Conservation (phyloP, 2,888 invertebrate genomes). For the Panopea generosa region DNA sequence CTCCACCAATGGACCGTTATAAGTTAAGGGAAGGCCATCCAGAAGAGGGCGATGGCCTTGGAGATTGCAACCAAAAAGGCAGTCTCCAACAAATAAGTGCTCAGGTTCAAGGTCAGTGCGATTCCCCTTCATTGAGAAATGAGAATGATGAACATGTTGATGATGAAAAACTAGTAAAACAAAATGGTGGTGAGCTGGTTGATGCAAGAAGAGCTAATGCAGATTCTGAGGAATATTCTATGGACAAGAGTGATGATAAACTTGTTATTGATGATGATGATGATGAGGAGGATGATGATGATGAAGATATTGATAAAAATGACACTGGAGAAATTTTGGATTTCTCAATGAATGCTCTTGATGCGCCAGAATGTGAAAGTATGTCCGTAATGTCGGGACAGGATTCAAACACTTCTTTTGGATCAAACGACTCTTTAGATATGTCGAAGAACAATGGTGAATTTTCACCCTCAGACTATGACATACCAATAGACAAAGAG, state of each 20-base stretch:
- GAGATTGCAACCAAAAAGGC: constrained; percentile 4
- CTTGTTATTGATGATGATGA: constrained; percentile 56
- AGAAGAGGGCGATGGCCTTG: constrained; percentile 31
- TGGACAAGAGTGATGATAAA: constrained; percentile 50
- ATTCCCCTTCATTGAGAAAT: not conserved
- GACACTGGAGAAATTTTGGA: constrained; percentile 57
- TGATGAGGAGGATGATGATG: constrained; percentile 88
- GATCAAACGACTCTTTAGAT: constrained; percentile 63
- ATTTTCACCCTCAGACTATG: constrained; percentile 82
- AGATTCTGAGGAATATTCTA: constrained; percentile 38
- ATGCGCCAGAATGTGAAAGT: constrained; percentile 46
- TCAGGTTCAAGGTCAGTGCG: not conserved
- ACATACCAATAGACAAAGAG: constrained; percentile 96
- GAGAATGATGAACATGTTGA: constrained; percentile 35
- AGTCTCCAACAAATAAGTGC: not conserved
- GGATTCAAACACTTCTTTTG: constrained; percentile 46
- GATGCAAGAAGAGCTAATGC: constrained; percentile 11
- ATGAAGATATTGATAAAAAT: constrained; percentile 55
- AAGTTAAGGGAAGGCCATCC: constrained; percentile 72
- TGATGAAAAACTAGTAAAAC: constrained; percentile 7
- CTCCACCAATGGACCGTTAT: constrained; percentile 73
- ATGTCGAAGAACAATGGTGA: constrained; percentile 60
- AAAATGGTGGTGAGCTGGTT: constrained; percentile 27
- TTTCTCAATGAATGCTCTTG: constrained; percentile 53
- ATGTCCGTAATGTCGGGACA: constrained; percentile 36